Conservation (phyloP, 2,888 invertebrate genomes). For the Dendrolimus pini region DNA sequence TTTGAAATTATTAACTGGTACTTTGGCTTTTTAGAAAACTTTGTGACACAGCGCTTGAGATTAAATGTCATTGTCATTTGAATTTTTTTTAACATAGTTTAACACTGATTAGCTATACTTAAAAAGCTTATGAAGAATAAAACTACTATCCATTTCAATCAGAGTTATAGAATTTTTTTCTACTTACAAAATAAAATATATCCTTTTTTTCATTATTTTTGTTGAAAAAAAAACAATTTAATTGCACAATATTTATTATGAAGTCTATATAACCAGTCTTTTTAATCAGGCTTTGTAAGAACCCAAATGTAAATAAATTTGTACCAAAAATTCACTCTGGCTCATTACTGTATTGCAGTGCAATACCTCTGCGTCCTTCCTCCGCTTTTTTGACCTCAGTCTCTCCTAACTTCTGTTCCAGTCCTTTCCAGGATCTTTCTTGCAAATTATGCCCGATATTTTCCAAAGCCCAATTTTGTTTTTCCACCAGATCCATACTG, state of each 20-base stretch:
- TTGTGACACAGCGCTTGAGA: too few species aligned
- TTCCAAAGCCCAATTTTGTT: conserved; percentile 70
- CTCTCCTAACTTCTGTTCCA: conserved; percentile 88
- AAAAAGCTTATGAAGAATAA: too few species aligned
- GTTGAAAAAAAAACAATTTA: background rate
- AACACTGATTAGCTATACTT: too few species aligned
- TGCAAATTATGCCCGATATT: conserved; percentile 80
- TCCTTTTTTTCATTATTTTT: too few species aligned
- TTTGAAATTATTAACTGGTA: too few species aligned
- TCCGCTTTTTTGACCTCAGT: conserved; percentile 81
- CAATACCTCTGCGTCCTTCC: conserved; percentile 86
- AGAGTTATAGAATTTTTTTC: too few species aligned
- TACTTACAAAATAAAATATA: too few species aligned
- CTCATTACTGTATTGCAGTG: conserved; percentile 81
- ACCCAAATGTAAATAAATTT: conserved; percentile 28
- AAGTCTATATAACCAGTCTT: conserved; percentile 20
- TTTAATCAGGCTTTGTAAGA: conserved; percentile 19
- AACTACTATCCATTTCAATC: too few species aligned
- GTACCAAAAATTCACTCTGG: conserved; percentile 37
- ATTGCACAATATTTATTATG: conserved; percentile 11
- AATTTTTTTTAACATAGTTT: too few species aligned
- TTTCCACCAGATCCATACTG: conserved; percentile 54
- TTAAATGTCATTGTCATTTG: too few species aligned
- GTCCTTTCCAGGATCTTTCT: conserved; percentile 88
- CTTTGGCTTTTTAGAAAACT: too few species aligned